phyloP scores from a whole-genome alignment of 2,113 vertebrate species.

The Hassar affinis region DNA sequence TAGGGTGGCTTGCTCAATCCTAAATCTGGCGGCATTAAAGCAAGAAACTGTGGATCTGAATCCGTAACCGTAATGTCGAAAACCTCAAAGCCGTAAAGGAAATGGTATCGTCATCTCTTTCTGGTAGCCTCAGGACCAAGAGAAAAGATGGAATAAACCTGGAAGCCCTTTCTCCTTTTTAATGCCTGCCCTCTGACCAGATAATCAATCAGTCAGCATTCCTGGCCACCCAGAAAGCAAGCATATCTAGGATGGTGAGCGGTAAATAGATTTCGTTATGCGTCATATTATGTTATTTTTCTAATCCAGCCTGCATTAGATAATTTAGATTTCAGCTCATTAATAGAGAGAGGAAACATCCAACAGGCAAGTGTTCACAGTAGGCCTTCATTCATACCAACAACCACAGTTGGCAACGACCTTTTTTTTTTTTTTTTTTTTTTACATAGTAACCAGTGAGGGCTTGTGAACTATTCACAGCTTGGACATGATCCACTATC shows the following conservation, averaged over 20 bases:
- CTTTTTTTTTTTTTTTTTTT: not conserved
- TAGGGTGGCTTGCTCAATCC: not conserved
- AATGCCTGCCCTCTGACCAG: conserved; percentile 6
- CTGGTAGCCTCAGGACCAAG: not conserved
- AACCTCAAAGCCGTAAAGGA: not conserved
- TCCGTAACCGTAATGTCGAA: not conserved
- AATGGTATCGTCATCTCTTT: not conserved
- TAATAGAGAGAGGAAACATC: not conserved
- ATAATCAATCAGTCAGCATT: conserved; percentile 22
- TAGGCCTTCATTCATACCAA: not conserved
- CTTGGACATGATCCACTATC: not conserved
- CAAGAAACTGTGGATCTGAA: not conserved
- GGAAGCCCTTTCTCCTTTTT: not conserved
- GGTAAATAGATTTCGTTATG: not conserved
- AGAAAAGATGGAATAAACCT: not conserved
- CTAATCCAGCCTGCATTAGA: not conserved
- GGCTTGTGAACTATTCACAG: not conserved
- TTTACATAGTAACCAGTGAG: not conserved
- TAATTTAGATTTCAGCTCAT: not conserved
- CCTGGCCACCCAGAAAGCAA: not conserved
- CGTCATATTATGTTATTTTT: not conserved
- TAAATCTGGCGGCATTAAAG: not conserved
- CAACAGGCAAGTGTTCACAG: not conserved
- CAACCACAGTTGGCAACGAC: not conserved
- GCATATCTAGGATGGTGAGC: not conserved